Percentiles rank a stretch among this genome's conserved stretches.
Conservation (phyloP, 2,797 vertebrate genomes). For the Coregonus ussuriensis region DNA sequence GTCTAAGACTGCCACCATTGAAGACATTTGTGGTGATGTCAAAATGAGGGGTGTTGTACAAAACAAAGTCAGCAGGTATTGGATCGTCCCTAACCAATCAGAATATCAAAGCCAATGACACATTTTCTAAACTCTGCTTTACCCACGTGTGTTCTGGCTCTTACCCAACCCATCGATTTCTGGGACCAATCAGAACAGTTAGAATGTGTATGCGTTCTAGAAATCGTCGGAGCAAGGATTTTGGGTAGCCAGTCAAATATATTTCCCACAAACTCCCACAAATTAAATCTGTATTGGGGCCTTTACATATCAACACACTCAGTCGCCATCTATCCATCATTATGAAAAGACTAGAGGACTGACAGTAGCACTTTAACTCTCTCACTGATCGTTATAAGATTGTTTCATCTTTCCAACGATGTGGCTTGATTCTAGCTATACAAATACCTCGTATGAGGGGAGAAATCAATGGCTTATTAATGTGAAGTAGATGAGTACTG, state of each 20-base stretch:
- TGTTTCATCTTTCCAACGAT: constrained; percentile 42
- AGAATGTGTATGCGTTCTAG: too few species aligned
- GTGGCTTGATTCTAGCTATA: constrained; percentile 19
- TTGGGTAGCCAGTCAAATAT: constrained; percentile 25
- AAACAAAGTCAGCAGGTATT: too few species aligned
- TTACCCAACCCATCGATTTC: too few species aligned
- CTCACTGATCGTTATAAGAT: constrained; percentile 65
- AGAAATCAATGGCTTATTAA: constrained; percentile 68
- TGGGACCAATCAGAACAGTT: too few species aligned
- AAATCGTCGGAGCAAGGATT: too few species aligned
- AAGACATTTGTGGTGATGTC: too few species aligned
- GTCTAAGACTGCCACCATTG: too few species aligned
- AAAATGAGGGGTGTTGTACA: too few species aligned
- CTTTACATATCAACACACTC: constrained; percentile 20
- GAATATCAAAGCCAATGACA: too few species aligned
- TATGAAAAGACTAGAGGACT: constrained; percentile 57
- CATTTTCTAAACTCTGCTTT: too few species aligned
- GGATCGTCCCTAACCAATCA: too few species aligned
- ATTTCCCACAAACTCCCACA: constrained; percentile 27
- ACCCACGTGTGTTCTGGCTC: too few species aligned
- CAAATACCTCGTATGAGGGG: constrained; percentile 10
- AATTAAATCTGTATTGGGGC: constrained; percentile 29
- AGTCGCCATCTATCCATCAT: constrained; percentile 63
- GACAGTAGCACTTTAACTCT: constrained; percentile 61
- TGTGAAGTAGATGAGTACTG: constrained; percentile 66